Evolutionary conservation across 2,888 invertebrate genomes (phyloP), one percentile per base, ranked within the genome.

Genomic region (Eilema sororculum): DNA sequence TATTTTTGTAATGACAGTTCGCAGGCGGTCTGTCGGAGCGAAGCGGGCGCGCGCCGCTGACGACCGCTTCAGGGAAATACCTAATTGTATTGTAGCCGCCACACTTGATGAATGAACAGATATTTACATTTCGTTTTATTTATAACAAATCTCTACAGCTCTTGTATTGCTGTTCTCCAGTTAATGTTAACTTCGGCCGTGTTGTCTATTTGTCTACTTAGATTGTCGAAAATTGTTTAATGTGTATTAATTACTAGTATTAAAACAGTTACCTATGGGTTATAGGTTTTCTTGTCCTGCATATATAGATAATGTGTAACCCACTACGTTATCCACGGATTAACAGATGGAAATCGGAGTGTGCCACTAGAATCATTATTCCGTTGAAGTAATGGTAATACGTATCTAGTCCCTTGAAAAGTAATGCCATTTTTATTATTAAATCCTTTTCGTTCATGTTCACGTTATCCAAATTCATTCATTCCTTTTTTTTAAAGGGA

Each of bases 1-100:
- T 94, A 94, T 94, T 95, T 95, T 92, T 89, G 92, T 94, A 94
- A 91, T 94, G 95, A 95, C 94, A 93, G 92, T 92, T 88, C 80
- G 91, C 95, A 95, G 93, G 94, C 94, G 94, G 93, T 83, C 81
- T 80, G 73, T 68, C 68, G 81, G 41, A 52, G 46, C 59, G 65
- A 22, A 63, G 60, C 73, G 67, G 41, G 59, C 60, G 70, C 66
- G 67, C 75, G 72, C 65, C 76, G 69, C 68, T 71, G 58, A 52
- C 72, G 78, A 67, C 65, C 78, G 77, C 76, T 88, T 92, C 90
- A 91, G 89, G 89, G 92, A 92, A 93, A 90, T 89, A 91, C 92
- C 93, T 92, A 93, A 93, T 93, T 92, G 90, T 89, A 87, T 87
- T 85, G 82, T 82, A 78, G 78, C 80, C 78, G 80, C 79, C 78